A percentile compares a stretch with the other conserved stretches of the same genome.
These are phyloP conservation scores for Eupleurogrammus muticus DNA, from an alignment of 2,797 vertebrate species.

Conservation along the genomic window DNA sequence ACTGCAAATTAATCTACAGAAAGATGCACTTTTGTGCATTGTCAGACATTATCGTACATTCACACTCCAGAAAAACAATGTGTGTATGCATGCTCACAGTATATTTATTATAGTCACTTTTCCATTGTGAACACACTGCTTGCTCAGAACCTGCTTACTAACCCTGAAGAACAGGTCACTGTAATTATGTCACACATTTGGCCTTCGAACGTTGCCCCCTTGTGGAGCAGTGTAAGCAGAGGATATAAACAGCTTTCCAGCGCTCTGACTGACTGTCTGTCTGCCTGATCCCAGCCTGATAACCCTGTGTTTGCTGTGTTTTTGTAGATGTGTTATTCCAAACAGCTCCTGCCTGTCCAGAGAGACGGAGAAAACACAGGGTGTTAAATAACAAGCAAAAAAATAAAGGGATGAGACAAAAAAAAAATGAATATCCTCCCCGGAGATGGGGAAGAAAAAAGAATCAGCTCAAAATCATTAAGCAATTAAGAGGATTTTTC, in stretches of 20 bases:
- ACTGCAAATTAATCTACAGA: too few species aligned
- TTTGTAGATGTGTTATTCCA: conserved; percentile 54
- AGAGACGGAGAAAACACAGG: conserved; percentile 26
- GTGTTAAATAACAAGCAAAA: background rate
- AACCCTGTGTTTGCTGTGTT: conserved; percentile 55
- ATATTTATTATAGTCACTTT: background rate
- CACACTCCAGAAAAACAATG: background rate
- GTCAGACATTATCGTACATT: background rate
- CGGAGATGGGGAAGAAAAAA: background rate
- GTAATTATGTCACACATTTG: conserved; percentile 30
- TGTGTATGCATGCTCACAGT: background rate
- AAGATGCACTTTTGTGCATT: too few species aligned
- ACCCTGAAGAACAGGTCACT: background rate
- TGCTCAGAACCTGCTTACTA: background rate
- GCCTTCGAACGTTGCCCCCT: conserved; percentile 77
- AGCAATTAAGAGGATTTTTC: conserved; percentile 22
- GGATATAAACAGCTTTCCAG: conserved; percentile 34
- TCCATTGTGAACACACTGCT: background rate
- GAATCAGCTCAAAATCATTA: conserved; percentile 17
- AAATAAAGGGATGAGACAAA: too few species aligned
- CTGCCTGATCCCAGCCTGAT: conserved; percentile 59
- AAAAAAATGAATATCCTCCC: conserved; percentile 1
- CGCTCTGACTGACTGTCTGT: conserved; percentile 12
- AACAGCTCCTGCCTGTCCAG: conserved; percentile 45
- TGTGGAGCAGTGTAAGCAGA: conserved; percentile 68